Percentiles rank a stretch among this genome's conserved stretches.
Evolutionary conservation across 2,797 vertebrate genomes (phyloP).

Genomic region (Intellagama lesueurii): DNA sequence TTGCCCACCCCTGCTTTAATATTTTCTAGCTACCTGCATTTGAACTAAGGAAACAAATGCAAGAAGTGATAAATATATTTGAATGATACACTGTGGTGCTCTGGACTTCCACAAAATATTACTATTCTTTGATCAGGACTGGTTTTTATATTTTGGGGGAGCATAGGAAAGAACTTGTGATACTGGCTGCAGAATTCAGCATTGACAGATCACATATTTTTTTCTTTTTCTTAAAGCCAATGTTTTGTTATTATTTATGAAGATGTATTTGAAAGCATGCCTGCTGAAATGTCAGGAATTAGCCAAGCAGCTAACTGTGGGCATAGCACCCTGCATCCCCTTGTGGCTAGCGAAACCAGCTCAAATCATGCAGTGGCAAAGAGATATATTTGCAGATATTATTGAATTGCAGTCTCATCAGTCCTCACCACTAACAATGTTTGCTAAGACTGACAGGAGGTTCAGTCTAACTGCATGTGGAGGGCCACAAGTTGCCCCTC

Average conservation of each 20-base stretch:
- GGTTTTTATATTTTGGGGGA: neutral
- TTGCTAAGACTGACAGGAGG: no score
- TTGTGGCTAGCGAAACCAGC: neutral
- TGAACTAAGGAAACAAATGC: neutral
- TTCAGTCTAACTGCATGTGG: no score
- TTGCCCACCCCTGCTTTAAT: no score
- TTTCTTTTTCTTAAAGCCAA: neutral
- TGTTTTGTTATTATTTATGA: neutral
- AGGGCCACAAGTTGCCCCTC: no score
- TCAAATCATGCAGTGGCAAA: neutral
- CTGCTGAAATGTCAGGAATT: neutral
- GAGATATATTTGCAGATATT: no score
- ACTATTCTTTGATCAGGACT: neutral
- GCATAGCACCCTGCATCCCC: neutral
- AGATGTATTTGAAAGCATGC: no score
- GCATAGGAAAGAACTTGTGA: neutral
- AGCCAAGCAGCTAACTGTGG: neutral
- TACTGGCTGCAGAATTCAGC: neutral
- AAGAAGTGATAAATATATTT: neutral
- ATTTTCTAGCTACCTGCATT: neutral
- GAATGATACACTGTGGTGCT: neutral
- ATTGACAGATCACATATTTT: neutral
- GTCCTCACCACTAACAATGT: no score
- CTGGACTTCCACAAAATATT: neutral
- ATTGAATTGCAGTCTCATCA: no score